phyloP scores from a whole-genome alignment of 2,113 vertebrate species.

The Microtus richardsoni region DNA sequence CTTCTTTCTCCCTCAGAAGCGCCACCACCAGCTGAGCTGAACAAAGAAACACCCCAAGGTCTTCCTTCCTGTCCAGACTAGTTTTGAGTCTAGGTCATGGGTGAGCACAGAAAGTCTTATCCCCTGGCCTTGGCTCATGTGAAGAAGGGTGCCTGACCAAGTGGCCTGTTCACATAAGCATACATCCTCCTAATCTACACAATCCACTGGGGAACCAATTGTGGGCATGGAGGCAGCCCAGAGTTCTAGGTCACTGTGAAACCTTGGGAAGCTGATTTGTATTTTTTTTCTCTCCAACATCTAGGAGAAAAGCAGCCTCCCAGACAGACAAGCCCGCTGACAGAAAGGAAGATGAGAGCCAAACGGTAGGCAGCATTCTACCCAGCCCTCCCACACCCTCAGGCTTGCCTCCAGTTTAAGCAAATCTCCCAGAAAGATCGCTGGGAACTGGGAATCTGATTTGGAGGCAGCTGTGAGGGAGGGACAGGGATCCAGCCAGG shows the following conservation, averaged over 20 bases:
- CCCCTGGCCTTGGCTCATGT: not conserved
- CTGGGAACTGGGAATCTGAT: not conserved
- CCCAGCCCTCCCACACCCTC: too few relatives aligned
- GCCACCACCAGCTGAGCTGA: not conserved
- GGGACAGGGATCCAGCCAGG: fast-evolving
- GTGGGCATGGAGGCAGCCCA: not conserved
- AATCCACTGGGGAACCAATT: fast-evolving
- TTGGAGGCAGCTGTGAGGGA: fast-evolving
- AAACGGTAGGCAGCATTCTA: constrained; percentile 87
- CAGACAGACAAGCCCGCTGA: constrained; percentile 97
- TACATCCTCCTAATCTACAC: not conserved
- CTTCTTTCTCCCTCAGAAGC: not conserved
- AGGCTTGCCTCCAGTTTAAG: fast-evolving
- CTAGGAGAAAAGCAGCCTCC: constrained; percentile 97
- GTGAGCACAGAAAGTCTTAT: not conserved
- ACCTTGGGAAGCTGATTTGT: constrained; percentile 56
- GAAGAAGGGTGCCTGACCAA: not conserved
- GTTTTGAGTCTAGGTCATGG: not conserved
- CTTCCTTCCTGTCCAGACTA: not conserved
- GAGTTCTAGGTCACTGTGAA: not conserved
- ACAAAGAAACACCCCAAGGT: not conserved
- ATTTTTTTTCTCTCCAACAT: constrained; percentile 41
- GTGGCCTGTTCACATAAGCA: fast-evolving
- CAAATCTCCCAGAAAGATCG: fast-evolving
- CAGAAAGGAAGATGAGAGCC: constrained; percentile 94